Evolutionary conservation across 2,797 vertebrate genomes (phyloP), one percentile per base, ranked within the genome.

Genomic region (Enteromius paludinosus): DNA sequence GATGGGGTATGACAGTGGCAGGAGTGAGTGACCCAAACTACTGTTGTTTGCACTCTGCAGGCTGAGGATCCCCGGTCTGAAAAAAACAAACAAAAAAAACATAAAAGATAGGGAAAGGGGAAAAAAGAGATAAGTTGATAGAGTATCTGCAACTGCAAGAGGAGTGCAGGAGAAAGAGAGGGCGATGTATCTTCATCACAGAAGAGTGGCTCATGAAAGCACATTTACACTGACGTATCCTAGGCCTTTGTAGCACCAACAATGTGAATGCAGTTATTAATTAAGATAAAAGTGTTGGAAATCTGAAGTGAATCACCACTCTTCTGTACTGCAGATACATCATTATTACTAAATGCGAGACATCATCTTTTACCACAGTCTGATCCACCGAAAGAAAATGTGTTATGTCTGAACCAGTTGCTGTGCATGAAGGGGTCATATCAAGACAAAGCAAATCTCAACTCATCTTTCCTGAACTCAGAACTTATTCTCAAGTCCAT

Each of bases 1-100:
- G 86, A 92, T 71, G 72, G 61, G 14, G 28, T 75, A 72, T 68
- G 94, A 89, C 91, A 90, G 89, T 95, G 92, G 70, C 70, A 73
- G 73, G 49, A 77, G 38, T 20, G 89, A 89, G 91, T 88, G 89
- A 89, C 91, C 90, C 92, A 90, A 90, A 78, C 97, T 96, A 99
- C 95, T 99, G 98, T 94, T 99, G 97, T 92, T 99, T 98, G 96
- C 98, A 99, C 91, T 99, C 98, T 70, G 97, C 95, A 87, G 98
- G 98, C 91, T 98, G 97, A 92, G 94, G 93, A 90, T 96, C 92
- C 88, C 96, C 96, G 94, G 96, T 97, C 97, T 98, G 95, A 38
- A 71, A 78, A 38, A 52, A 20, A 54, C n/a, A 11, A 11, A 6
- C 3, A 43, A 11, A 43, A 41, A 41, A 41, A 12, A 12, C n/a